A percentile compares a stretch with the other conserved stretches of the same genome.
Evolutionary conservation across 2,113 vertebrate species (phyloP).

Genomic region (Cryptotis parvus): DNA sequence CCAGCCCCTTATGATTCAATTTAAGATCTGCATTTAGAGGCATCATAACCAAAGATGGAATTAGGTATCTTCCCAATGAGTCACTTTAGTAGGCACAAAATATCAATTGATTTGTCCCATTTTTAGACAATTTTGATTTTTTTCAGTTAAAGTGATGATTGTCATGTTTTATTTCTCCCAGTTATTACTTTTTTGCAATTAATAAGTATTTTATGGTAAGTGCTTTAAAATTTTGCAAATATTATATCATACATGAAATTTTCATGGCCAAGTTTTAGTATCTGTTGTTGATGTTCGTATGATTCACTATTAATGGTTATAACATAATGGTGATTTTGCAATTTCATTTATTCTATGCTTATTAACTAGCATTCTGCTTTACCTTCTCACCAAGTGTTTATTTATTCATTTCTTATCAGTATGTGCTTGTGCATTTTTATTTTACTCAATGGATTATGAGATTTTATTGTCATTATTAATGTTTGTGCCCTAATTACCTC

Average conservation of each 20-base stretch:
- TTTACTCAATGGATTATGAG: slow-evolving; percentile 47
- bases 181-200: slow-evolving; percentile 4
- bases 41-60: not conserved
- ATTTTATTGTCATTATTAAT: slow-evolving; percentile 19
- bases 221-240: not conserved
- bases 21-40: not conserved
- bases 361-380: not conserved
- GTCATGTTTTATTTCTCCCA: not conserved
- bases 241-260: not conserved
- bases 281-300: not conserved
- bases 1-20: slow-evolving; percentile 25
- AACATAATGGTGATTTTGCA: not conserved
- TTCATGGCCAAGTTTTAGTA: not conserved
- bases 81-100: not conserved
- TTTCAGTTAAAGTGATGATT: not conserved
- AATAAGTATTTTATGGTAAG: not conserved
- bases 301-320: slow-evolving; percentile 9
- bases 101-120: not conserved
- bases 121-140: slow-evolving; percentile 7
- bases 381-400: not conserved
- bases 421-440: not conserved
- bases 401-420: not conserved
- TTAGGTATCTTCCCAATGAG: not conserved
- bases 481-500: slow-evolving; percentile 6
- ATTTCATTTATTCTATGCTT: not conserved